phyloP scores from a whole-genome alignment of 2,888 invertebrate species.

The Drosophila prolongata region DNA sequence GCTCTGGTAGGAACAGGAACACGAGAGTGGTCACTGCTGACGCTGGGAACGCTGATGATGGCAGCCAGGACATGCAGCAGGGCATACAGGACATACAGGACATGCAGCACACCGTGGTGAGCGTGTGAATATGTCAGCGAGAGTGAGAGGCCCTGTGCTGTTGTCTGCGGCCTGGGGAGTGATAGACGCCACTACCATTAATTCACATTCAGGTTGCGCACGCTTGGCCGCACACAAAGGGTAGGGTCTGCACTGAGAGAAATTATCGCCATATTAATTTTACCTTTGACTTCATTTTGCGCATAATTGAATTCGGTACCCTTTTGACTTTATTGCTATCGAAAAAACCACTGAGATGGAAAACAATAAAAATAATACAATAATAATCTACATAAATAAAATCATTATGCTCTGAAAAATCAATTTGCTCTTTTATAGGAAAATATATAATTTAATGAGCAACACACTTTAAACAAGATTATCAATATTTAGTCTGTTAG shows the following conservation, averaged over 20 bases:
- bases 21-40: conserved; percentile 28
- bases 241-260: conserved; percentile 17
- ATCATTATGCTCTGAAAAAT: no score
- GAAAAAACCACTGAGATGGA: no score
- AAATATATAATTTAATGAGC: no score
- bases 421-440: no score
- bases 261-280: not conserved
- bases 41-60: conserved; percentile 22
- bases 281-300: no score
- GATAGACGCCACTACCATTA: conserved; percentile 80
- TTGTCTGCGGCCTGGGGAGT: conserved; percentile 72
- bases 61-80: conserved; percentile 16
- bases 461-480: no score
- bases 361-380: not conserved
- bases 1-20: not conserved
- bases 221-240: conserved; percentile 68
- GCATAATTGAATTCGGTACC: no score
- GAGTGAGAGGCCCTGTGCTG: conserved; percentile 31
- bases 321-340: no score
- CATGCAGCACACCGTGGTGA: conserved; percentile 41
- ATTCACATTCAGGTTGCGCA: conserved; percentile 78
- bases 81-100: conserved; percentile 21
- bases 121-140: conserved; percentile 62
- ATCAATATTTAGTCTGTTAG: no score
- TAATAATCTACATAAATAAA: no score